A percentile compares a stretch with the other conserved stretches of the same genome.
Conservation (phyloP, 2,113 vertebrate species). For the Mionectes macconnelli region DNA sequence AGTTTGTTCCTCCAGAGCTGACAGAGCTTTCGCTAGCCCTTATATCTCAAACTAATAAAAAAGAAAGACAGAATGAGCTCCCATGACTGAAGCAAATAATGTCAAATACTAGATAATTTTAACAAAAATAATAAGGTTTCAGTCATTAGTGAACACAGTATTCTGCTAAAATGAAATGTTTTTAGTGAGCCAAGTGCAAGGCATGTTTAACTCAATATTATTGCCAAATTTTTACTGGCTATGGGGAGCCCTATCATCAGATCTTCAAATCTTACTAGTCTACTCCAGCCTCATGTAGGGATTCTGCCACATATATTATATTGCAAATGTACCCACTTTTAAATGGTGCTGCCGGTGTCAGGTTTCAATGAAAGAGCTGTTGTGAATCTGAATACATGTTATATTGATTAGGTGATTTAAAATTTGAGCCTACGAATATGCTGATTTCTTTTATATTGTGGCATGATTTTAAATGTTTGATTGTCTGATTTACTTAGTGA, state of each 20-base stretch:
- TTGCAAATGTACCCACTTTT: not conserved
- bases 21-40: not conserved
- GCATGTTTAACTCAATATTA: not conserved
- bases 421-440: not conserved
- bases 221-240: not conserved
- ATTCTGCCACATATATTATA: not conserved
- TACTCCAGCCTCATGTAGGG: not conserved
- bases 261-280: not conserved
- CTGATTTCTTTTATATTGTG: not conserved
- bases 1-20: conserved; percentile 17
- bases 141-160: not conserved
- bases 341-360: not conserved
- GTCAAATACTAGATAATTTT: not conserved
- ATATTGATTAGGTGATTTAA: not conserved
- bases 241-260: not conserved
- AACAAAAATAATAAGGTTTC: conserved; percentile 17
- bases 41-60: conserved; percentile 40
- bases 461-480: not conserved
- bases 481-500: not conserved
- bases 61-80: conserved; percentile 1
- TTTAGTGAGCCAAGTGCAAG: not conserved
- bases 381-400: not conserved
- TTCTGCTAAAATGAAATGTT: conserved; percentile 5
- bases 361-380: not conserved
- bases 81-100: not conserved